Conservation (phyloP, 1,140 invertebrate species). For the Macrosteles quadrilineatus region DNA sequence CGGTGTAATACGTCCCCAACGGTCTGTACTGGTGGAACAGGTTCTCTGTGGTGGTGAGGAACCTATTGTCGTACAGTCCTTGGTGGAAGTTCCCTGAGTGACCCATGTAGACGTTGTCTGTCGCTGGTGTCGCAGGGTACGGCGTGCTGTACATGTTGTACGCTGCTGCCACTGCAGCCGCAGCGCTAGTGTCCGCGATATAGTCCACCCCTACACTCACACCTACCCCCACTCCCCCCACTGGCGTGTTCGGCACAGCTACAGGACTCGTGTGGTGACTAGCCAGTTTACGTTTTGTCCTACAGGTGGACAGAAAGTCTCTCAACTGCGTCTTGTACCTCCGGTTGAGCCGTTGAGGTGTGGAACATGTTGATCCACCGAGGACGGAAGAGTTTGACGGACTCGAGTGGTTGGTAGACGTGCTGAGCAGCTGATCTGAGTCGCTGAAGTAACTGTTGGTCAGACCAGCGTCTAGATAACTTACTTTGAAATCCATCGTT, state of each 20-base stretch:
- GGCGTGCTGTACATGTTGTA: slow-evolving; percentile 78
- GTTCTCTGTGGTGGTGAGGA: slow-evolving; percentile 74
- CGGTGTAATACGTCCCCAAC: slow-evolving; percentile 71
- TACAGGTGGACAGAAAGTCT: slow-evolving; percentile 89
- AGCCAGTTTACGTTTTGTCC: slow-evolving; percentile 83
- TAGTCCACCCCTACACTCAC: slow-evolving; percentile 59
- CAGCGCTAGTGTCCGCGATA: slow-evolving; percentile 63
- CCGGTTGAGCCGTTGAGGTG: slow-evolving; percentile 76
- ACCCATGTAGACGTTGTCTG: slow-evolving; percentile 68
- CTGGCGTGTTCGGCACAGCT: slow-evolving; percentile 45
- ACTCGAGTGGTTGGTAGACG: slow-evolving; percentile 52
- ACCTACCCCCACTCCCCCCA: slow-evolving; percentile 40
- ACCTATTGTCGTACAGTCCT: slow-evolving; percentile 73
- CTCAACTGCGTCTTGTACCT: slow-evolving; percentile 90
- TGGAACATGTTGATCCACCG: slow-evolving; percentile 41
- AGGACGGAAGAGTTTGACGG: slow-evolving; percentile 32
- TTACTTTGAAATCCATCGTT: slow-evolving; percentile 99
- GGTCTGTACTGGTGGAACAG: slow-evolving; percentile 85
- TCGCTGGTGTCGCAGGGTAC: slow-evolving; percentile 60
- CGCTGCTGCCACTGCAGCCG: slow-evolving; percentile 66
- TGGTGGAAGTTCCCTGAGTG: slow-evolving; percentile 70
- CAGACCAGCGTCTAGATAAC: slow-evolving; percentile 90
- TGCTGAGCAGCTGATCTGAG: slow-evolving; percentile 72
- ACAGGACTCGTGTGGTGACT: slow-evolving; percentile 50
- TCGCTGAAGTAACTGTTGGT: slow-evolving; percentile 89